Base-by-base conservation (phyloP, 1,140 invertebrate genomes). In the Micrasema longulum region DNA sequence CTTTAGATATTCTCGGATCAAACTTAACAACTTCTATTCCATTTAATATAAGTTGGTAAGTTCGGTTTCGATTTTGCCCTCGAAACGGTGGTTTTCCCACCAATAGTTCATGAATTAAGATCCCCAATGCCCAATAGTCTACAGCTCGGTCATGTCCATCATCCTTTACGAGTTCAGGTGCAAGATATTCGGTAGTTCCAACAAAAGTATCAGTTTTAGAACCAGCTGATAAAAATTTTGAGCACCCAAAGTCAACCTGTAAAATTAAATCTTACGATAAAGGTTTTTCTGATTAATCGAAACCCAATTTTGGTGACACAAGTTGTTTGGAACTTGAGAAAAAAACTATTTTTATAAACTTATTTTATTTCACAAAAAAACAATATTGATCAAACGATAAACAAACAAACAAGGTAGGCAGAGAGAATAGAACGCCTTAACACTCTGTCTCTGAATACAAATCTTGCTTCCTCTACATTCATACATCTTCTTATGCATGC, bases 201-300 rank as follows among this genome's bases (percentile, higher is more conserved):
- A 97, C 98, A 85, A 99, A 99, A 1, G 97, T 99, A 91, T 97
- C 50, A 98, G 93, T 88, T 98, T 96, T 0, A 96, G 96, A 3
- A 96, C 94, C 11, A 94, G 85, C 80, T 1, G 89, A 87, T 48
- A 98, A 87, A 74, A 91, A 89, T 84, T 98, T 99, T 6, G 97
- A 95, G 81, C 98, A 99, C 12, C 97, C 97, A 85, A 99, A 98
- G 84, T 99, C 97, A 23, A 97, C 95, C 93, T 95, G 86, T 65
- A 76, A 76, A 31, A n/a, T n/a, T n/a, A n/a, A n/a, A n/a, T n/a
- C n/a, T n/a, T n/a, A n/a, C n/a, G n/a, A n/a, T n/a, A n/a, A n/a
- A n/a, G n/a, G n/a, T n/a, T n/a, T n/a, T n/a, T n/a, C n/a, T n/a
- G n/a, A n/a, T n/a, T n/a, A n/a, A n/a, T n/a, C n/a, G n/a, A n/a